Evolutionary conservation across 1,140 invertebrate species (phyloP), one percentile per base, ranked within the genome.

Genomic region (Metaphire vulgaris): DNA sequence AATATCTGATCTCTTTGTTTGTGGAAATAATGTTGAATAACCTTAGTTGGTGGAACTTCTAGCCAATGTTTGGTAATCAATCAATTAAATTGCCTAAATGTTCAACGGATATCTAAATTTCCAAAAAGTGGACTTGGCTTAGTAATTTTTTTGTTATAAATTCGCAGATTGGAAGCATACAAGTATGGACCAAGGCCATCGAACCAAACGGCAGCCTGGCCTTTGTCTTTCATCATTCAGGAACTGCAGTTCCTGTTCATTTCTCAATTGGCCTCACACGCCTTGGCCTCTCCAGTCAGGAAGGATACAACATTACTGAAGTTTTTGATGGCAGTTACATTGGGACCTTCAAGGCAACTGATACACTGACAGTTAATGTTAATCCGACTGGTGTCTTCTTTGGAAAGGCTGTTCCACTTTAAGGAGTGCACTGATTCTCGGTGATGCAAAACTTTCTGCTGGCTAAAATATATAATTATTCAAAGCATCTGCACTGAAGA

Each of bases 311-410:
- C 86, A 91, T 97, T 68, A 91, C 93, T 86, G 94, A 83, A 74
- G 77, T 81, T 16, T 84, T 85, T 77, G 79, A 80, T 28, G 79
- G 77, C n/a, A 79, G 79, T 56, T 31, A 64, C 30, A 79, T 83
- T 81, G 93, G 93, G 68, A 89, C 92, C 73, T 86, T 95, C 56
- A 91, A 90, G 31, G 92, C 93, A 0, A 90, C 91, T 82, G 93
- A 94, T 28, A 92, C 92, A 84, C 93, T 97, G 80, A 94, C 93
- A 87, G 92, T 96, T 30, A 92, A 93, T 89, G 93, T 97, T 0
- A 96, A 97, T 87, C 95, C 95, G 80, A 94, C 94, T 83, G 94
- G 93, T 78, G 82, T 83, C 28, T 80, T 76, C 64, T 78, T 84
- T 15, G 75, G 78, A 14, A 82, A 74, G 30, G 70, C 76, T 2